These are phyloP conservation scores for Lepidotrigona ventralis DNA, from an alignment of 1,140 invertebrate genomes.

Conservation along the genomic window DNA sequence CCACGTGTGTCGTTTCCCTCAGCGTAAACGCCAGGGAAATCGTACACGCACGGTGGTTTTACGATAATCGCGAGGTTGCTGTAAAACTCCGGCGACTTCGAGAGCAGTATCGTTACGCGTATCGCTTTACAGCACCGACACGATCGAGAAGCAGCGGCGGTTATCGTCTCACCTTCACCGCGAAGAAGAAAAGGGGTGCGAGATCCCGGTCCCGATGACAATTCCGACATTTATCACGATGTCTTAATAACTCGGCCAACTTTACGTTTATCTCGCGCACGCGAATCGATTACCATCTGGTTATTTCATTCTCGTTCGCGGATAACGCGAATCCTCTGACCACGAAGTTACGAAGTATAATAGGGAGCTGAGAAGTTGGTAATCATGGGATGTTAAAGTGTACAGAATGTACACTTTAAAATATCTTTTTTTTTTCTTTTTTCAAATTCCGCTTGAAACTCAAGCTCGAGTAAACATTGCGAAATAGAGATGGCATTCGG, in stretches of 20 bases:
- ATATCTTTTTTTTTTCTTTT: too few species aligned
- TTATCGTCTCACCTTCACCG: conserved; percentile 25
- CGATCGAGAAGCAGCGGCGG: background rate
- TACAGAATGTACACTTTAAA: too few species aligned
- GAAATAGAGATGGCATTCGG: too few species aligned
- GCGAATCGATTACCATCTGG: background rate
- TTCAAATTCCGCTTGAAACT: too few species aligned
- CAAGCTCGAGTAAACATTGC: too few species aligned
- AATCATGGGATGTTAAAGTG: too few species aligned
- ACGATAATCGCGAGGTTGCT: conserved; percentile 30
- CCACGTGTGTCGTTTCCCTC: conserved; percentile 26
- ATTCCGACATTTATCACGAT: conserved; percentile 1
- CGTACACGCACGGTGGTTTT: conserved; percentile 42
- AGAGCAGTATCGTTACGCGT: conserved; percentile 37
- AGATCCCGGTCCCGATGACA: background rate
- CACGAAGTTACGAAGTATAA: too few species aligned
- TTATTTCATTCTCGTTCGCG: background rate
- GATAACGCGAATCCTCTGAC: too few species aligned
- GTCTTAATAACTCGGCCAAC: conserved; percentile 27
- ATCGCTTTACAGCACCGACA: conserved; percentile 50
- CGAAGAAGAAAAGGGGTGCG: background rate
- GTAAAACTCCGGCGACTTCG: conserved; percentile 44
- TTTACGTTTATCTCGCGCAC: background rate
- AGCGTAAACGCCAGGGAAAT: conserved; percentile 39
- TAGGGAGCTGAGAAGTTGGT: too few species aligned